Conservation (phyloP, 2,797 vertebrate genomes). For the Alauda arvensis region DNA sequence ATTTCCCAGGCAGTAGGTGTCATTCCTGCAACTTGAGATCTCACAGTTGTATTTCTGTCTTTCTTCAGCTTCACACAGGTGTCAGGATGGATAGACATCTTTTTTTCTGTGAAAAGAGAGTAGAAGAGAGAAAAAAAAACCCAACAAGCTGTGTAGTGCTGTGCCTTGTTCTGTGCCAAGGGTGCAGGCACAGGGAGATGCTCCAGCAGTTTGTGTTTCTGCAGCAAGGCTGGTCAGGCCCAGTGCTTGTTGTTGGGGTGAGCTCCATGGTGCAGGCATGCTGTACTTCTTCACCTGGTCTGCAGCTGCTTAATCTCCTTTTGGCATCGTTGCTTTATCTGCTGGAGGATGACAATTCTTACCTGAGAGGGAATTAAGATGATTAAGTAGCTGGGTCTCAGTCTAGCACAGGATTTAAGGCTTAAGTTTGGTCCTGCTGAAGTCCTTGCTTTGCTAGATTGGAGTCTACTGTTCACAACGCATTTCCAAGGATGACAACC, state of each 20-base stretch:
- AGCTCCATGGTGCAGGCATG: neutral
- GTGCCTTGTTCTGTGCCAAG: accelerated
- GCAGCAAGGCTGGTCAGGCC: neutral
- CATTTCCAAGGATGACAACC: neutral
- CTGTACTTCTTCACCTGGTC: neutral
- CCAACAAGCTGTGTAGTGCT: neutral
- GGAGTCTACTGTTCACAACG: neutral
- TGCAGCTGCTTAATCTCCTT: neutral
- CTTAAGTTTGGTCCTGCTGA: neutral
- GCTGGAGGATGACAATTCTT: neutral
- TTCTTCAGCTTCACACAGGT: neutral
- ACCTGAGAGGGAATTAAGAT: constrained; percentile 3
- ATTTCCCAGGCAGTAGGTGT: constrained; percentile 54
- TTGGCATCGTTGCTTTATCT: neutral
- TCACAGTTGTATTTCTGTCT: neutral
- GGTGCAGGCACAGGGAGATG: neutral
- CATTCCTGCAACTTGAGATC: constrained; percentile 55
- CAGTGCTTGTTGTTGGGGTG: accelerated
- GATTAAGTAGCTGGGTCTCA: neutral
- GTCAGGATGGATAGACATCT: neutral
- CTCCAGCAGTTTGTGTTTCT: neutral
- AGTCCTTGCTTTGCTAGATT: neutral
- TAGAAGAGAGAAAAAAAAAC: no score
- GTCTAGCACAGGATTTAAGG: constrained; percentile 24
- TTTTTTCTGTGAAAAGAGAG: neutral